Evolutionary conservation across 1,140 invertebrate genomes (phyloP), one percentile per base, ranked within the genome.

Genomic region (Drosophila kepulauana): DNA sequence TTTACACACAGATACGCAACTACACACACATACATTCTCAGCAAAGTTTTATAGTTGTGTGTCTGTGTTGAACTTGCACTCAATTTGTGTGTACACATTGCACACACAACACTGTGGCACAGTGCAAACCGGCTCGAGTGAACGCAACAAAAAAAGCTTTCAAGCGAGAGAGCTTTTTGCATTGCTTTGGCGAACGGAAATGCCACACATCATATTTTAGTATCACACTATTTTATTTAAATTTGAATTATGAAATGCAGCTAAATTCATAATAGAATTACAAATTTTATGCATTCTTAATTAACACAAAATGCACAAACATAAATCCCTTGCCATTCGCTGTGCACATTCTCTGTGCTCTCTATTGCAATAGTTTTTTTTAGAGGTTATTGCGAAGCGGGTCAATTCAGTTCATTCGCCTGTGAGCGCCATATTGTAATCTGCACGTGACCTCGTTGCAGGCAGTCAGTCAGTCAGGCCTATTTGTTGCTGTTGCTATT

Each of bases 361-460:
- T 35, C 11, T 35, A 43, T 33, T 46, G 33, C 15, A 30, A 61
- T 43, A 72, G 63, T 80, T 85, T 25, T 2, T 35, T 38, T 87
- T 90, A 91, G 85, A 91, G 89, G 89, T 91, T 86, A 87, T 75
- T 63, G 11, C 80, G 75, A 91, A 91, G 85, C 89, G 78, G 89
- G 89, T 91, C 85, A 89, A 91, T 84, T 89, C 80, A 91, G 89
- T 91, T 89, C 89, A 89, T 91, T 91, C 89, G 89, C 89, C 82
- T 79, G 73, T 70, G 45, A 58, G 82, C 79, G 79, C 82, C 74
- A 85, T 85, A 86, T 81, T 86, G 80, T 69, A 71, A 84, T 78
- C 79, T 88, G 78, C 84, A 89, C 85, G 85, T 88, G 85, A 89
- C 84, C 84, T 88, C 85, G 84, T 89, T 89, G 85, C 84, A 89